phyloP scores from a whole-genome alignment of 1,140 invertebrate species.

The Brachionus rotundiformis region DNA sequence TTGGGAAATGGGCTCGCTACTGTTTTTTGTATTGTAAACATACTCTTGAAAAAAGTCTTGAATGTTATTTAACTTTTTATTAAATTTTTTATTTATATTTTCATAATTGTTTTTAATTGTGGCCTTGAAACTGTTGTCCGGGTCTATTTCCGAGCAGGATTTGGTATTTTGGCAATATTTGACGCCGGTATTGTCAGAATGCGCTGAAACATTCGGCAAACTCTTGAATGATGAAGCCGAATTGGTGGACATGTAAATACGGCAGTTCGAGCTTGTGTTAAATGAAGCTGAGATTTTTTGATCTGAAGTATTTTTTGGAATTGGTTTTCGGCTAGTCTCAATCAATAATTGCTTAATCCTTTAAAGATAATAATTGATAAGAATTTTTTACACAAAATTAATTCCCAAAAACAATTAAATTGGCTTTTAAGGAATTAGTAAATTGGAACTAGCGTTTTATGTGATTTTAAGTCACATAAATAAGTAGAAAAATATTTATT shows the following conservation, averaged over 20 bases:
- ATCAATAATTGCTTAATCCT: slow-evolving; percentile 34
- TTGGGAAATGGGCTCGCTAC: neutral
- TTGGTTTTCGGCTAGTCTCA: neutral
- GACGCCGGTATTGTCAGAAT: neutral
- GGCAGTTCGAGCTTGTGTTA: slow-evolving; percentile 10
- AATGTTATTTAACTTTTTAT: neutral
- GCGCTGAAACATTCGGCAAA: neutral
- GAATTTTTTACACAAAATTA: too few relatives aligned
- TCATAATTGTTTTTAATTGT: slow-evolving; percentile 15
- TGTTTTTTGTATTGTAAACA: slow-evolving; percentile 8
- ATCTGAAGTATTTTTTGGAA: neutral
- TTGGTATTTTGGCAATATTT: neutral
- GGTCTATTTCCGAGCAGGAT: neutral
- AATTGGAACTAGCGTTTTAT: too few relatives aligned
- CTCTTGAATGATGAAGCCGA: slow-evolving; percentile 12
- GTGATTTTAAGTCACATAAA: neutral
- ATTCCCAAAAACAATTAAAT: too few relatives aligned
- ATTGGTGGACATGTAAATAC: slow-evolving; percentile 15
- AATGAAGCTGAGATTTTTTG: slow-evolving; percentile 11
- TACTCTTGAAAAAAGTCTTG: slow-evolving; percentile 38
- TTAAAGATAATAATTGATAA: too few relatives aligned
- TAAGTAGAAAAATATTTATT: neutral
- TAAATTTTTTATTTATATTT: neutral
- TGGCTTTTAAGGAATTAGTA: too few relatives aligned
- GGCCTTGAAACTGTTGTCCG: neutral